Evolutionary conservation across 1,140 invertebrate species (phyloP).

Genomic region (Orchestia grillus): DNA sequence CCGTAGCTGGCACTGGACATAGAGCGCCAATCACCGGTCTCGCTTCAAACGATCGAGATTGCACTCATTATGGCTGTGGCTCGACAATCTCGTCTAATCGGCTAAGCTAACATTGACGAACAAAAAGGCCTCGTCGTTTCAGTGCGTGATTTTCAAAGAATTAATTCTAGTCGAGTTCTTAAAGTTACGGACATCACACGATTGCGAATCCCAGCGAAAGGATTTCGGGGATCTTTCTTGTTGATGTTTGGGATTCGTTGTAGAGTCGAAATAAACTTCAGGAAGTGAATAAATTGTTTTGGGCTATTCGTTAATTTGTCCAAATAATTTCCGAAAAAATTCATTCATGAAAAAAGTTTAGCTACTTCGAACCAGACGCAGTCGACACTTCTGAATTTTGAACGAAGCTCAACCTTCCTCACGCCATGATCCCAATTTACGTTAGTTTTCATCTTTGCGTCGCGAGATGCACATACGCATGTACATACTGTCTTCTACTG

Average conservation of each 20-base stretch:
- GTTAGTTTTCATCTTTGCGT: not conserved
- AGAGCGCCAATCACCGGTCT: not conserved
- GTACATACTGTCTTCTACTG: not conserved
- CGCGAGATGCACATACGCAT: not conserved
- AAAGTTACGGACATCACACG: not conserved
- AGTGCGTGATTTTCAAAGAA: not conserved
- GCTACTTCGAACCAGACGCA: not conserved
- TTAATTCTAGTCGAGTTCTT: not conserved
- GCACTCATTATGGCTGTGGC: not conserved
- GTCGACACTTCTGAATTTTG: not conserved
- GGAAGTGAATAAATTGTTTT: not conserved
- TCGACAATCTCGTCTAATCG: not conserved
- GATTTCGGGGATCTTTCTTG: not conserved
- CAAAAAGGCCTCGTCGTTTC: not conserved
- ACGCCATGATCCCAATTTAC: not conserved
- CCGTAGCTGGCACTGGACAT: not conserved
- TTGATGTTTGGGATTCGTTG: not conserved
- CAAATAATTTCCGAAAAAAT: not conserved
- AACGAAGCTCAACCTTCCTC: not conserved
- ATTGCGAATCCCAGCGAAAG: not conserved
- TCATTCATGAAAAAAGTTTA: not conserved
- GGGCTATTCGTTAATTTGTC: not conserved
- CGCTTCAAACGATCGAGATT: not conserved
- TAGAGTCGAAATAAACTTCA: not conserved
- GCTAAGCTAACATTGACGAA: not conserved